Base-by-base conservation (phyloP, 2,113 vertebrate genomes). In the Sardina pilchardus region DNA sequence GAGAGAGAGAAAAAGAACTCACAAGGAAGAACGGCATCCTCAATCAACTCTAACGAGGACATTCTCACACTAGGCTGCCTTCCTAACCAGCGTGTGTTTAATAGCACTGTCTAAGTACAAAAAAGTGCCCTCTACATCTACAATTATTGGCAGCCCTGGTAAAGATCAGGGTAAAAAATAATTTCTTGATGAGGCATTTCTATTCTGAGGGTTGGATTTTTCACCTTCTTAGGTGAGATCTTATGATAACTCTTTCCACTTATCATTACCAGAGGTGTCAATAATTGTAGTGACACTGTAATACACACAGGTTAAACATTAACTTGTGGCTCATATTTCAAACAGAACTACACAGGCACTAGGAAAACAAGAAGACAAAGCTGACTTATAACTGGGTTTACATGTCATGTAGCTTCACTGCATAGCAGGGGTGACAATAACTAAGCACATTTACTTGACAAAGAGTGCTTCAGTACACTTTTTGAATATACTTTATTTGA, bases 1-100 rank as follows among this genome's bases (percentile, higher is more conserved):
- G 56, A 83, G 78, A 90, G 67, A 87, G 81, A 36, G 14, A 67
- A 5, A 82, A 50, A 44, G 19, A 4, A 56, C 59, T 63, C 56
- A 6, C 7, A 63, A 30, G n/a, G 8, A 71, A 6, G 9, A 7
- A 34, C 9, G 8, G 19, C 71, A 16, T 36, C 34, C 30, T 6
- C 14, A 34, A 30, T 78, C 9, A 78, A 4, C 71, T 78, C 71
- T 1, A 78, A 36, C 14, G 5, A 34, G 71, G 30, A 39, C 26
- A 34, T 78, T 78, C 36, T 36, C 26, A 78, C 71, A 78, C 14
- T 30, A 16, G 71, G 26, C 30, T 16, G 71, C 26, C 71, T 36
- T 78, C 12, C 30, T 6, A 4, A 59, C 34, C 63, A 34, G 30
- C 14, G 71, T 6, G 5, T 80, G n/a, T 48, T 17, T 67, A 43